These are phyloP conservation scores for Eupelmus urozonus DNA, from an alignment of 2,888 invertebrate species.

Conservation along the genomic window DNA sequence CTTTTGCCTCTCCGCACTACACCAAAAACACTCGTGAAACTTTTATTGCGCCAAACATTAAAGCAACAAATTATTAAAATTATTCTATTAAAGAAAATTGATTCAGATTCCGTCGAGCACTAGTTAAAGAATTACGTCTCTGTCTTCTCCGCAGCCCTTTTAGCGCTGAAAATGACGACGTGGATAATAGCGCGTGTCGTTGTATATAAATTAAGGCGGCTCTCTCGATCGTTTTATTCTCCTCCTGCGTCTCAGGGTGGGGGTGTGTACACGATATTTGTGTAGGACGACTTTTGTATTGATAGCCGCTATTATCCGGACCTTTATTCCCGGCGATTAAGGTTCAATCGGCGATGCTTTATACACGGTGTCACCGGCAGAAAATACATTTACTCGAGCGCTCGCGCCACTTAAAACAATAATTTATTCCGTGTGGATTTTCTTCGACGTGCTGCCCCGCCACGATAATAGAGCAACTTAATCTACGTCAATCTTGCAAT, in stretches of 20 bases:
- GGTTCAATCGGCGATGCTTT: slow-evolving; percentile 13
- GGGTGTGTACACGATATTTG: not conserved
- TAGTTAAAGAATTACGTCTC: not conserved
- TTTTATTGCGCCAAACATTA: not conserved
- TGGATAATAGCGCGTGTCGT: slow-evolving; percentile 7
- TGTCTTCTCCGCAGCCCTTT: not conserved
- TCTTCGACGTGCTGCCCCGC: not conserved
- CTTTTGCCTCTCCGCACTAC: too few species aligned
- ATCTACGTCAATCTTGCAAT: slow-evolving; percentile 38
- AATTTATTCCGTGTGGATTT: slow-evolving; percentile 13
- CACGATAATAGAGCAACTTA: slow-evolving; percentile 29
- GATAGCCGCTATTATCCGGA: slow-evolving; percentile 29
- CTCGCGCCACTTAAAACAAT: slow-evolving; percentile 38
- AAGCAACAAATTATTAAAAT: not conserved
- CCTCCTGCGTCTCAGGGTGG: not conserved
- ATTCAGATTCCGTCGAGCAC: not conserved
- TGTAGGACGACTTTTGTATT: slow-evolving; percentile 24
- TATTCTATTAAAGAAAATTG: not conserved
- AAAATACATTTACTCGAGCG: slow-evolving; percentile 22
- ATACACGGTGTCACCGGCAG: slow-evolving; percentile 7
- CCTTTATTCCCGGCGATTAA: slow-evolving; percentile 31
- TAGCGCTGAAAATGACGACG: not conserved
- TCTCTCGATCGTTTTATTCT: slow-evolving; percentile 26
- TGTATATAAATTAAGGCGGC: slow-evolving; percentile 19
- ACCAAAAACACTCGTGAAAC: too few species aligned